A percentile compares a stretch with the other conserved stretches of the same genome.
phyloP scores from a whole-genome alignment of 2,888 invertebrate genomes.

The Hipparchia sbordonii region DNA sequence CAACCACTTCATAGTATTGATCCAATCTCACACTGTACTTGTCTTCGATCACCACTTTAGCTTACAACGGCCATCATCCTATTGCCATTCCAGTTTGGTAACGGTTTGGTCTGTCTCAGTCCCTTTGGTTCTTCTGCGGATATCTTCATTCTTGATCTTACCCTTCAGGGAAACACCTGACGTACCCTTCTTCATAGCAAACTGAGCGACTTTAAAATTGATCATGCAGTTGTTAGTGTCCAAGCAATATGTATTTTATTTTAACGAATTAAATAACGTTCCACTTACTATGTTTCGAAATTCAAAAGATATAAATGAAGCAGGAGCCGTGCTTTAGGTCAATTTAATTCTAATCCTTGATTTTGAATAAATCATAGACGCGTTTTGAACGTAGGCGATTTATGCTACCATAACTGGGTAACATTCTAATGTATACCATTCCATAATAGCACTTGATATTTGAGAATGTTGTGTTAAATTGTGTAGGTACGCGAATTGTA shows the following conservation, averaged over 20 bases:
- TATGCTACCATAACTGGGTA: constrained; percentile 57
- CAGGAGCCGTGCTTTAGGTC: constrained; percentile 47
- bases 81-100: too few species aligned
- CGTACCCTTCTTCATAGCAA: too few species aligned
- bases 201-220: too few species aligned
- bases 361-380: constrained; percentile 72
- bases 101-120: too few species aligned
- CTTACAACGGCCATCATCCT: too few species aligned
- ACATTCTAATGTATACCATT: constrained; percentile 58
- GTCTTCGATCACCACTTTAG: too few species aligned
- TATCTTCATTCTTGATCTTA: too few species aligned
- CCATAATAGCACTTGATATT: constrained; percentile 49
- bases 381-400: constrained; percentile 70
- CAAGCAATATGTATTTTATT: not conserved
- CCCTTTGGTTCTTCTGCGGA: too few species aligned
- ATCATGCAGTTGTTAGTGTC: too few species aligned
- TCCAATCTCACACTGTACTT: too few species aligned
- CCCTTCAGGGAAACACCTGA: too few species aligned
- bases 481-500: constrained; percentile 54
- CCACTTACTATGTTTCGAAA: constrained; percentile 1
- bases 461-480: constrained; percentile 48
- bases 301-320: not conserved
- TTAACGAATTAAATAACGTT: not conserved
- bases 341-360: constrained; percentile 63
- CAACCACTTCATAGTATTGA: too few species aligned